Conservation (phyloP, 2,113 vertebrate genomes). For the Odontesthes bonariensis region DNA sequence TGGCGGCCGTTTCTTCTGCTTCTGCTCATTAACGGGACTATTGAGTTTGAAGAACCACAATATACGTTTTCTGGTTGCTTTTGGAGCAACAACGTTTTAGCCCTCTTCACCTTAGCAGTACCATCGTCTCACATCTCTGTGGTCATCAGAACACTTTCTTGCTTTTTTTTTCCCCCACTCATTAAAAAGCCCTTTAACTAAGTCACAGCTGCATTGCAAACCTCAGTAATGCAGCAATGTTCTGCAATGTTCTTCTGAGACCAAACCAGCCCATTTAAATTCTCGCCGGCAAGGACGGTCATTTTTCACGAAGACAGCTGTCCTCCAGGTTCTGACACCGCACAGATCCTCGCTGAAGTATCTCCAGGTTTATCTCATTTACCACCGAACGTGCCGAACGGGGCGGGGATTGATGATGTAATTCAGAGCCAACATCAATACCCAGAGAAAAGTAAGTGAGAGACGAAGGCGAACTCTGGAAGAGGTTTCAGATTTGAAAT, state of each 20-base stretch:
- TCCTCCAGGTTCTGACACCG: conserved; percentile 15
- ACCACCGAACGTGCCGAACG: conserved; percentile 15
- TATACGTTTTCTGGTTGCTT: background rate
- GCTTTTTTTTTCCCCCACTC: no score
- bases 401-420: conserved; percentile 56
- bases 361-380: conserved; percentile 58
- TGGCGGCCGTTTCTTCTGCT: background rate
- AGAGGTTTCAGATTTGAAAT: conserved; percentile 18
- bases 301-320: conserved; percentile 12
- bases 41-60: conserved; percentile 7
- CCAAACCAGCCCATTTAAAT: conserved; percentile 27
- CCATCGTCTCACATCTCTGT: background rate
- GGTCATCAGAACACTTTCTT: no score
- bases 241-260: conserved; percentile 34
- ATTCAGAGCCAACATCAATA: conserved; percentile 35
- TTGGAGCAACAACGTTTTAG: background rate
- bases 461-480: background rate
- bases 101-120: background rate
- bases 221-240: background rate
- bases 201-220: background rate
- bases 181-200: no score
- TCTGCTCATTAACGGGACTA: background rate
- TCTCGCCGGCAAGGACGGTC: conserved; percentile 2
- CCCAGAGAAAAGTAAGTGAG: conserved; percentile 21
- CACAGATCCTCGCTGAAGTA: conserved; percentile 24